Evolutionary conservation across 1,140 invertebrate species (phyloP).

Genomic region (Nomia melanderi): DNA sequence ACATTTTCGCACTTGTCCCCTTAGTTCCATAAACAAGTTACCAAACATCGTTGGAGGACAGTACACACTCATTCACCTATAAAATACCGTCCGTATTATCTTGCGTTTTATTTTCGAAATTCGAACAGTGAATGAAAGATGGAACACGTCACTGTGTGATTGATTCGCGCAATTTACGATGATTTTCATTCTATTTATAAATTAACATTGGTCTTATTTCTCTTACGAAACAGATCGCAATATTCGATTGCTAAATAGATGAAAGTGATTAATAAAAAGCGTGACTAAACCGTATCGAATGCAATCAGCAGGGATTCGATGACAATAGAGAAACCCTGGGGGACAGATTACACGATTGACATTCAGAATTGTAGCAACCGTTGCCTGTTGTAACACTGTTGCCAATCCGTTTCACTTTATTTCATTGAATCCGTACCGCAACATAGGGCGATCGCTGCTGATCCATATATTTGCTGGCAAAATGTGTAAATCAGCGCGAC

Average conservation of each 20-base stretch:
- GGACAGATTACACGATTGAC: slow-evolving; percentile 28
- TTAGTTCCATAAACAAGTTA: no score
- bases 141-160: not conserved
- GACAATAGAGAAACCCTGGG: slow-evolving; percentile 12
- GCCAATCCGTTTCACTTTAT: slow-evolving; percentile 8
- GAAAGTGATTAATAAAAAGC: slow-evolving; percentile 1
- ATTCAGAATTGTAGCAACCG: slow-evolving; percentile 26
- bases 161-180: not conserved
- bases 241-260: not conserved
- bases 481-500: slow-evolving; percentile 36
- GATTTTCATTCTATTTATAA: not conserved
- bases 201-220: not conserved
- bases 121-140: no score
- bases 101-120: no score
- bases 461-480: slow-evolving; percentile 44
- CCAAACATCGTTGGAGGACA: no score
- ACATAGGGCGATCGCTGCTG: not conserved
- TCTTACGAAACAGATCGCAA: not conserved
- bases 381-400: not conserved
- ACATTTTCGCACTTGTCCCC: no score
- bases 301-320: not conserved
- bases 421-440: not conserved
- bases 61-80: no score
- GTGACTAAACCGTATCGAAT: slow-evolving; percentile 9
- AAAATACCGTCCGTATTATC: no score